Evolutionary conservation across 2,888 invertebrate genomes (phyloP).

Genomic region (Theodoxus fluviatilis): DNA sequence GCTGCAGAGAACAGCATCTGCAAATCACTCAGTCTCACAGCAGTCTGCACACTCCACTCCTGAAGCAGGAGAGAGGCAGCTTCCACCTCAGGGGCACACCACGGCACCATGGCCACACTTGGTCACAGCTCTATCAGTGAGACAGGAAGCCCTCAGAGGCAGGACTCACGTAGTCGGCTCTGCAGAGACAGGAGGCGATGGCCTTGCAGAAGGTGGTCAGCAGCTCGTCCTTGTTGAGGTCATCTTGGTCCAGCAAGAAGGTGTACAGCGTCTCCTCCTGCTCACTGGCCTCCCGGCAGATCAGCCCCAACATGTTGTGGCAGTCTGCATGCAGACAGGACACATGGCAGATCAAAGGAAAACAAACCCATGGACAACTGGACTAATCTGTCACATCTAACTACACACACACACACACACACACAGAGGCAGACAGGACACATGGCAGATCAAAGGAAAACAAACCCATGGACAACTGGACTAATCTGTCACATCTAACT

Average conservation of each 20-base stretch:
- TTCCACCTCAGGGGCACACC: too few relatives aligned
- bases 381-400: too few relatives aligned
- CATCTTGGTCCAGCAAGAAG: conserved; percentile 84
- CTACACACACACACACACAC: too few relatives aligned
- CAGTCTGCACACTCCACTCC: too few relatives aligned
- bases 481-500: too few relatives aligned
- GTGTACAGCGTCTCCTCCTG: conserved; percentile 86
- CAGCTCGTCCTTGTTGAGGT: conserved; percentile 79
- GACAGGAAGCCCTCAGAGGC: too few relatives aligned
- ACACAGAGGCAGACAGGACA: too few relatives aligned
- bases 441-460: neutral
- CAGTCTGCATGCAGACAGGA: conserved; percentile 72
- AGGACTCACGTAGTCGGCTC: conserved; percentile 85
- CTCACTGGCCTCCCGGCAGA: conserved; percentile 85
- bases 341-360: neutral
- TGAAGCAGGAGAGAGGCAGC: too few relatives aligned
- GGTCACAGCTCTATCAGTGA: too few relatives aligned
- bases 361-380: neutral
- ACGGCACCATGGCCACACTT: too few relatives aligned
- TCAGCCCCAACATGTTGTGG: conserved; percentile 87
- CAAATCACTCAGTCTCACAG: too few relatives aligned
- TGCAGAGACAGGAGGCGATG: conserved; percentile 90
- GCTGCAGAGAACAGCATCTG: too few relatives aligned
- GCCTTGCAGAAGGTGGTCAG: conserved; percentile 84
- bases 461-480: neutral